Conservation (phyloP, 2,113 vertebrate genomes). For the Paramisgurnus dabryanus region DNA sequence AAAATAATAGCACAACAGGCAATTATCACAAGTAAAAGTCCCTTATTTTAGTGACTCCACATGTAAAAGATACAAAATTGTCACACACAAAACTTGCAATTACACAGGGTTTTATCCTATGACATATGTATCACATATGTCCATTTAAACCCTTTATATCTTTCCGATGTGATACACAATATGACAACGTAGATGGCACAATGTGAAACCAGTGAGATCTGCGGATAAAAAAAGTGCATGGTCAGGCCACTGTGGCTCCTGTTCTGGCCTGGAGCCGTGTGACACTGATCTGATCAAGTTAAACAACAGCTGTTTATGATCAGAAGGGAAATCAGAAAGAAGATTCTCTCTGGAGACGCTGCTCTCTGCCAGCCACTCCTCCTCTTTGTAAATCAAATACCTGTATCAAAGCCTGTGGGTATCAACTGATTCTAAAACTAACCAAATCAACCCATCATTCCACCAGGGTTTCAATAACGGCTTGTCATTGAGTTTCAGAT, state of each 20-base stretch:
- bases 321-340: slow-evolving; percentile 91
- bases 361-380: slow-evolving; percentile 52
- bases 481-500: slow-evolving; percentile 18
- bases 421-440: slow-evolving; percentile 30
- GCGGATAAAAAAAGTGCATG: slow-evolving; percentile 68
- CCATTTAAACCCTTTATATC: no score
- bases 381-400: slow-evolving; percentile 29
- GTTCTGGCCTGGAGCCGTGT: slow-evolving; percentile 86
- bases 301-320: slow-evolving; percentile 94
- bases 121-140: no score
- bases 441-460: slow-evolving; percentile 13
- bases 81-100: no score
- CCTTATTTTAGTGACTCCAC: no score
- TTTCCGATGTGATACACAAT: no score
- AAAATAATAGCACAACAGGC: no score
- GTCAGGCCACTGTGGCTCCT: slow-evolving; percentile 66
- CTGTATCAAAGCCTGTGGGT: slow-evolving; percentile 39
- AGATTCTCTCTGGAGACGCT: slow-evolving; percentile 86
- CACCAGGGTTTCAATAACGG: slow-evolving; percentile 5
- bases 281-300: slow-evolving; percentile 92
- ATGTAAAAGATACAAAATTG: no score
- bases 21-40: no score
- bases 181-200: no score
- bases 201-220: not conserved
- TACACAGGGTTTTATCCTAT: no score